Conservation (phyloP, 2,113 vertebrate species). For the Turnix velox region DNA sequence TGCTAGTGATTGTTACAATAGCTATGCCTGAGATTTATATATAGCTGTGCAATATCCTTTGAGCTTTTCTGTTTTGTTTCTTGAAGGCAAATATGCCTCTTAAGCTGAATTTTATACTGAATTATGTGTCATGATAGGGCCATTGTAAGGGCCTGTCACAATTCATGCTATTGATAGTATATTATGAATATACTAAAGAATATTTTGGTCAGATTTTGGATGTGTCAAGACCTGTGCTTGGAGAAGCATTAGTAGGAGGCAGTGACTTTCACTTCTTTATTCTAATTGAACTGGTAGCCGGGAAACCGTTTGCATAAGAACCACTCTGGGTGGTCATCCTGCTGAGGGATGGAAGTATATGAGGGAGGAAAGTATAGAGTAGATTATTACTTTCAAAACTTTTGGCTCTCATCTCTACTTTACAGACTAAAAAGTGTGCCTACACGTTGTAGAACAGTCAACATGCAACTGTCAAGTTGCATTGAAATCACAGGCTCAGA, state of each 20-base stretch:
- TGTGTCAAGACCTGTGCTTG: not conserved
- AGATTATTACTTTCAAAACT: not conserved
- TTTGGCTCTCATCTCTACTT: not conserved
- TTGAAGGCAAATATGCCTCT: not conserved
- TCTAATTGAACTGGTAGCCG: not conserved
- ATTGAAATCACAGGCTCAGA: not conserved
- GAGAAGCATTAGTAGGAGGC: not conserved
- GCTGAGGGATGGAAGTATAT: no score
- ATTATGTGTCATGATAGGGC: accelerated
- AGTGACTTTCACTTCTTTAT: not conserved
- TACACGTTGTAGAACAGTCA: not conserved
- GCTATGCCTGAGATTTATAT: no score
- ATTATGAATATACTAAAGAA: not conserved
- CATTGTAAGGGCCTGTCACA: not conserved
- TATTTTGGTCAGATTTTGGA: not conserved
- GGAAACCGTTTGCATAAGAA: not conserved
- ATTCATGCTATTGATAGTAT: not conserved
- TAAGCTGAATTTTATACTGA: not conserved
- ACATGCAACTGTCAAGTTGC: not conserved
- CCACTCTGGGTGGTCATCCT: not conserved
- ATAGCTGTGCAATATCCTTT: not conserved
- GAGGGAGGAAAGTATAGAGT: not conserved
- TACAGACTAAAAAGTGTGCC: not conserved
- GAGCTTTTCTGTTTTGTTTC: not conserved
- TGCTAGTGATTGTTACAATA: no score